Base-by-base conservation (phyloP, 2,888 invertebrate species). In the Pandemis corylana region DNA sequence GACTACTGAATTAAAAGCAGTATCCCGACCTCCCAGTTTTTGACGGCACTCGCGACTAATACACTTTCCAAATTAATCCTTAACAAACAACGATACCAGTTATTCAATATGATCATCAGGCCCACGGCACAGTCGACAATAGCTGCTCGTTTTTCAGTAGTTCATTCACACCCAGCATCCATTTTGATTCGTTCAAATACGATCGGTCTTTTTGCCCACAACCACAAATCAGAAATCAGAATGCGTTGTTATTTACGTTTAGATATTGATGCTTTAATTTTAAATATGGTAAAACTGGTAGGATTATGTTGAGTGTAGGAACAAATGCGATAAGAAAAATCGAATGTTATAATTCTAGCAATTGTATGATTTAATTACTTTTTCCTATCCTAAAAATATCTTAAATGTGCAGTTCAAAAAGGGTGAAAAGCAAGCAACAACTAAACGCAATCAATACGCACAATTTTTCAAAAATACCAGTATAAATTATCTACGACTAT, bases 81-180 rank as follows among this genome's bases (percentile, higher is more conserved):
- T 89, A 89, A 89, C 87, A 89, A 90, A 87, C 87, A 85, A 81
- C 86, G 85, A 92, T 87, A 89, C 89, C 89, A 90, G 89, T 92
- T 90, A 91, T 88, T 89, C 88, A 88, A 91, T 90, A 89, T 63
- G 72, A 85, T 85, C 88, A 90, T 92, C 89, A 89, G 89, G 89
- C 89, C 91, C 91, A 92, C 93, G 92, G 92, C 93, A 94, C 92
- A 93, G 93, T 93, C 89, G 88, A 89, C 93, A 93, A 92, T 93
- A 93, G 92, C 93, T 91, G 92, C 91, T 93, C 92, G 93, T 93
- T 93, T 93, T 93, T 94, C 92, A 91, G 90, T 86, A 94, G 93
- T 94, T 94, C 94, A 94, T 94, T 94, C 94, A 94, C 94, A 94
- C 94, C 93, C 94, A 94, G 94, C 94, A 94, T 94, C 94, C 94